These are phyloP conservation scores for Scaptomyza reducta DNA, from an alignment of 2,888 invertebrate species.

Conservation along the genomic window DNA sequence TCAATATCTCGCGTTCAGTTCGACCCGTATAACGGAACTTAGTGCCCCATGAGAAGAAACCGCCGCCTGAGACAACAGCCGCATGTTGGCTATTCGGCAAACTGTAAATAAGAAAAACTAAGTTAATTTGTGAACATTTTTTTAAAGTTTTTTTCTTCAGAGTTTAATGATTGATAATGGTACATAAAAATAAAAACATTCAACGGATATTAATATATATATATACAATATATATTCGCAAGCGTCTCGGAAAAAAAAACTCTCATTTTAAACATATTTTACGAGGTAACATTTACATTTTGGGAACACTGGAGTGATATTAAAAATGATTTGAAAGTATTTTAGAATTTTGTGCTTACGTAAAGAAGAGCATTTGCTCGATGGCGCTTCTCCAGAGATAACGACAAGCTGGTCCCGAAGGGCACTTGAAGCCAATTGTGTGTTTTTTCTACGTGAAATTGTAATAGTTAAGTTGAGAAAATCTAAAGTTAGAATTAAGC, in stretches of 20 bases:
- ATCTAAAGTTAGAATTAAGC: neutral
- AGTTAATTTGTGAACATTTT: neutral
- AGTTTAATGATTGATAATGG: no score
- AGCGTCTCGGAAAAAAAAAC: no score
- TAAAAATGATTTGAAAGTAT: no score
- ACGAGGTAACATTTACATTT: no score
- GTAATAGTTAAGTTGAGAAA: neutral
- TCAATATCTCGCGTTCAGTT: constrained; percentile 95
- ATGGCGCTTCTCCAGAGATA: constrained; percentile 99
- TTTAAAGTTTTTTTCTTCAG: no score
- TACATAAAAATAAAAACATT: no score
- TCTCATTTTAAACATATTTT: no score
- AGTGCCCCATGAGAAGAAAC: constrained; percentile 96
- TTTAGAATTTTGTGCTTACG: constrained; percentile 87
- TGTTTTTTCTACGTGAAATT: constrained; percentile 90
- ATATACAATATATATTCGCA: no score
- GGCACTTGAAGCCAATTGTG: constrained; percentile 97
- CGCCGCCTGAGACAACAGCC: constrained; percentile 94
- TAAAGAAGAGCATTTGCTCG: constrained; percentile 99
- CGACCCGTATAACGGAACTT: constrained; percentile 97
- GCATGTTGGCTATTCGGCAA: constrained; percentile 94
- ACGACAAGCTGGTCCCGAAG: constrained; percentile 94
- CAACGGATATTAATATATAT: no score
- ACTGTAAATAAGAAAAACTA: constrained; percentile 84
- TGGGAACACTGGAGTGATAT: no score